Base-by-base conservation (phyloP, 2,888 invertebrate genomes). In the Dione juno region DNA sequence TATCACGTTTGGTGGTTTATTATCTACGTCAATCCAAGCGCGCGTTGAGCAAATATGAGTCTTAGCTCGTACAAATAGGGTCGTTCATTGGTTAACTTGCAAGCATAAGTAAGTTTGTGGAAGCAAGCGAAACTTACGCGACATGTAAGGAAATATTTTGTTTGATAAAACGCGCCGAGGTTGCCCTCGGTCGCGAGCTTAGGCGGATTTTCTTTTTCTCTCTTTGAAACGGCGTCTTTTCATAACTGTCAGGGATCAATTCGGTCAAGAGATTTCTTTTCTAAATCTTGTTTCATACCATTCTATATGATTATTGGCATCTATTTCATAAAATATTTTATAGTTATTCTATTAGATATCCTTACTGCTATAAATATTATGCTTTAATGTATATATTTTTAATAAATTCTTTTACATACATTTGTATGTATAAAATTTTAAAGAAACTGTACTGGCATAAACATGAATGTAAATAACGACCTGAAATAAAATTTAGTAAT, bases 241-340 rank as follows among this genome's bases (percentile, higher is more conserved):
- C 89, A 91, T 92, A 91, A 88, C 85, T 89, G 91, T 89, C 89
- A 80, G 80, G 83, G 84, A 84, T 86, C 85, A 84, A 87, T 87
- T 80, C 83, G 84, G 82, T 82, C 82, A 81, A 82, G 79, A 84
- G 87, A 87, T 88, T 88, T 84, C 79, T 79, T 80, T 82, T 80
- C 79, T 78, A 85, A 89, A 88, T 86, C 89, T 84, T 77, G 76
- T 79, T 82, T 83, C 71, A 87, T 84, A 83, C 80, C 74, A 79
- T 78, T 79, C 77, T 75, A 67, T 72, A 16, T 53, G n/a, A 41
- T 58, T 50, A 68, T 64, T 50, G 52, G 28, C 58, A 69, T 58
- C 43, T 40, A 40, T 57, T 19, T 40, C 50, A 50, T 40, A 8
- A 19, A 11, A 28, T 10, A 63, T 28, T 9, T 19, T 37, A 50